These are phyloP conservation scores for Epizoanthus scotinus DNA, from an alignment of 92 coral and sea anemone species.

Conservation along the genomic window DNA sequence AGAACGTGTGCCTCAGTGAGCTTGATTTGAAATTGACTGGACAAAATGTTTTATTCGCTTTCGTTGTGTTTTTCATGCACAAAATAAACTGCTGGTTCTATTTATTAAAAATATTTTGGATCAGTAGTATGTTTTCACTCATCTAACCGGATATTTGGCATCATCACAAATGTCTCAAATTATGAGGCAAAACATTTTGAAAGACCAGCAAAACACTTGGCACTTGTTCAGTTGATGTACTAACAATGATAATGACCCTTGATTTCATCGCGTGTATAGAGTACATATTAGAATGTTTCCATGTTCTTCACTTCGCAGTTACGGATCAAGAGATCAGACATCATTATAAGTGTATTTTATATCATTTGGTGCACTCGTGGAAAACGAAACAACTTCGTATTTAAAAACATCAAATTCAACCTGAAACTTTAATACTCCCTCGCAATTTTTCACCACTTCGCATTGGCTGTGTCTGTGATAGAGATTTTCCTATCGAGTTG, in stretches of 20 bases:
- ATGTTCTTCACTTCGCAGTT: not conserved
- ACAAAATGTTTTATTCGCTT: not conserved
- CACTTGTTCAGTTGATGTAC: not conserved
- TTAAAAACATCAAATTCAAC: not conserved
- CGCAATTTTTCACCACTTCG: too few relatives aligned
- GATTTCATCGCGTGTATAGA: slow-evolving; percentile 25
- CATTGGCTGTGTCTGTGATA: not conserved
- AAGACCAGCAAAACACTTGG: not conserved
- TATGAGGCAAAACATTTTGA: not conserved
- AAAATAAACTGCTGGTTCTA: slow-evolving; percentile 4
- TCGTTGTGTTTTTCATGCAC: not conserved
- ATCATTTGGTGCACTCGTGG: too few relatives aligned
- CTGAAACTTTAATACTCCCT: not conserved
- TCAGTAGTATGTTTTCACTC: not conserved
- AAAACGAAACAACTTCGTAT: not conserved
- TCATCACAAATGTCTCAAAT: too few relatives aligned
- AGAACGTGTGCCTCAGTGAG: not conserved
- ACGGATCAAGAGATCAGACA: slow-evolving; percentile 23
- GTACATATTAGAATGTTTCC: not conserved
- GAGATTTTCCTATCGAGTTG: slow-evolving; percentile 12
- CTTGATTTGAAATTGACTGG: not conserved
- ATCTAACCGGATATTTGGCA: not conserved
- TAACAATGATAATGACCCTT: slow-evolving; percentile 9
- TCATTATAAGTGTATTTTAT: not conserved
- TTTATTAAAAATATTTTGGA: not conserved